Conservation (phyloP, 2,797 vertebrate genomes). For the Helostoma temminkii region DNA sequence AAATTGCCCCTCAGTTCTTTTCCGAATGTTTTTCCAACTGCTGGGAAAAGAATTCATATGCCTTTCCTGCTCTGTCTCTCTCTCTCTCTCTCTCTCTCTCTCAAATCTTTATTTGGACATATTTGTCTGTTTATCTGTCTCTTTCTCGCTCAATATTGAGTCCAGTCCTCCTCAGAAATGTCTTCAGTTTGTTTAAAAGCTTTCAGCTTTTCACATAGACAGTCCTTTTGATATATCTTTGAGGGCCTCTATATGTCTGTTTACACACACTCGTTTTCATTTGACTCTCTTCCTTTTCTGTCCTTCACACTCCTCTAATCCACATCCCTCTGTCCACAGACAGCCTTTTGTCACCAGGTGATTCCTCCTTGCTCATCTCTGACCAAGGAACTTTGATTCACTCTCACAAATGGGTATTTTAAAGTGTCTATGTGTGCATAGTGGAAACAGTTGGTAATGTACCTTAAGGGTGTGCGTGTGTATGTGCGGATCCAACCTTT, state of each 20-base stretch:
- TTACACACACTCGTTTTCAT: conserved; percentile 62
- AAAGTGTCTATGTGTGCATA: conserved; percentile 8
- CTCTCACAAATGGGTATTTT: conserved; percentile 15
- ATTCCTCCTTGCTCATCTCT: conserved; percentile 20
- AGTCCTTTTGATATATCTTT: conserved; percentile 63
- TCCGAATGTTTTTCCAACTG: conserved; percentile 5
- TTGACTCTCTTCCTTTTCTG: conserved; percentile 49
- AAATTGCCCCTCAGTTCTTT: not conserved
- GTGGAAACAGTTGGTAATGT: not conserved
- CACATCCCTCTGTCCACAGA: conserved; percentile 40
- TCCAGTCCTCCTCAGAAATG: conserved; percentile 33
- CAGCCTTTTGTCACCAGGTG: conserved; percentile 41
- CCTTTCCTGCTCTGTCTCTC: not conserved
- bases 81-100: too few relatives aligned
- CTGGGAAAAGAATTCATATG: conserved; percentile 46
- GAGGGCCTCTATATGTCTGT: conserved; percentile 56
- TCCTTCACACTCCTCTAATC: conserved; percentile 55
- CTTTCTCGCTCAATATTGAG: conserved; percentile 49
- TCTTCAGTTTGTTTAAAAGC: conserved; percentile 72
- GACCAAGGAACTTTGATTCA: conserved; percentile 27
- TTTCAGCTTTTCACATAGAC: conserved; percentile 52
- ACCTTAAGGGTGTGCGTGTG: not conserved
- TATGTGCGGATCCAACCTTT: not conserved
- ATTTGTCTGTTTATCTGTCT: conserved; percentile 38
- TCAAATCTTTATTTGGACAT: conserved; percentile 16